Conservation (phyloP, 2,797 vertebrate species). For the Gobio occitaniae region DNA sequence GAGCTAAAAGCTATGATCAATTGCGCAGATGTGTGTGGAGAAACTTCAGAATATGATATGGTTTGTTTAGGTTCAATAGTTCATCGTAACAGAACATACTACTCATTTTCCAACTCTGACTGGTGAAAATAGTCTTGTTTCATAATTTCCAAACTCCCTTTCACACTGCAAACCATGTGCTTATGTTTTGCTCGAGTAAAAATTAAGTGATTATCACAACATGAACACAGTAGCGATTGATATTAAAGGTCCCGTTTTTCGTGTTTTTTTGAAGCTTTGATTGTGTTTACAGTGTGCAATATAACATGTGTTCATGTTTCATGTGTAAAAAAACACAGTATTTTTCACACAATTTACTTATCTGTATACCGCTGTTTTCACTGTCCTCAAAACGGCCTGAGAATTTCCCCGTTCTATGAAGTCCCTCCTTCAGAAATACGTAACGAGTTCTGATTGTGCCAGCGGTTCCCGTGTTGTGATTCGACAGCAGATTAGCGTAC, state of each 20-base stretch:
- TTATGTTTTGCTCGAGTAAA: slow-evolving; percentile 27
- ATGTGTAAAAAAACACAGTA: too few relatives aligned
- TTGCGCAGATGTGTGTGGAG: slow-evolving; percentile 16
- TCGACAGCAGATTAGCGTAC: too few relatives aligned
- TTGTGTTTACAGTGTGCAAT: too few relatives aligned
- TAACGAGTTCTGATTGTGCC: too few relatives aligned
- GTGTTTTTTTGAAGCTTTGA: too few relatives aligned
- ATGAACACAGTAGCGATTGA: not conserved
- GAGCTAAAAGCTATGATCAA: slow-evolving; percentile 44
- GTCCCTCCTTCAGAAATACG: too few relatives aligned
- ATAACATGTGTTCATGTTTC: too few relatives aligned
- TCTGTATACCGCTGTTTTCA: too few relatives aligned
- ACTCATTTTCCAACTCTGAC: not conserved
- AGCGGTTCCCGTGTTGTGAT: too few relatives aligned
- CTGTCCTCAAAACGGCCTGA: too few relatives aligned
- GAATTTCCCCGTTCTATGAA: too few relatives aligned
- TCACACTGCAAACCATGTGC: slow-evolving; percentile 19
- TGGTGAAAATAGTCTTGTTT: slow-evolving; percentile 10
- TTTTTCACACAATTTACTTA: too few relatives aligned
- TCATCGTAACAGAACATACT: slow-evolving; percentile 24
- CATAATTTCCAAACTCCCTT: not conserved
- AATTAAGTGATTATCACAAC: slow-evolving; percentile 16
- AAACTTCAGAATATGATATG: slow-evolving; percentile 42
- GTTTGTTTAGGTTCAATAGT: slow-evolving; percentile 49
- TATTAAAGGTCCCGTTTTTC: not conserved